phyloP scores from a whole-genome alignment of 2,888 invertebrate species.

The Volucella inflata region DNA sequence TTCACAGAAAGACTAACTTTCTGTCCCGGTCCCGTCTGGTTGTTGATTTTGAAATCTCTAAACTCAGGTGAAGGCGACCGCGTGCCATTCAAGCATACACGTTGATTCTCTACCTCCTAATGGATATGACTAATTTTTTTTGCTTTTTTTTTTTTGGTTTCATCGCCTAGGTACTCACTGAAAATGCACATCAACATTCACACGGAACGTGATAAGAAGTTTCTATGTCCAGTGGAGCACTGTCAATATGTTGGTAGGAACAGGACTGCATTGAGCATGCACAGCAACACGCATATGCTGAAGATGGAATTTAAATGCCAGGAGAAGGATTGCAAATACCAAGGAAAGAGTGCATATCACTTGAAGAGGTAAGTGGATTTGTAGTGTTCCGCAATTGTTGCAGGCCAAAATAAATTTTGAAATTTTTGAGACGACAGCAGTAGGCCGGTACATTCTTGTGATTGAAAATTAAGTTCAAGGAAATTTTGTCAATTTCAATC shows the following conservation, averaged over 20 bases:
- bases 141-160: constrained; percentile 28
- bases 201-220: constrained; percentile 79
- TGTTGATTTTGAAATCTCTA: neutral
- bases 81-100: constrained; percentile 31
- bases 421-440: too few relatives aligned
- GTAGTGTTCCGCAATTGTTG: neutral
- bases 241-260: constrained; percentile 86
- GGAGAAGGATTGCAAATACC: constrained; percentile 84
- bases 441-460: too few relatives aligned
- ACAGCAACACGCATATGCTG: constrained; percentile 85
- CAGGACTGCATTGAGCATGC: constrained; percentile 85
- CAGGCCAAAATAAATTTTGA: neutral
- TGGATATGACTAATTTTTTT: constrained; percentile 50
- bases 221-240: constrained; percentile 85
- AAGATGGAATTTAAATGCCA: constrained; percentile 84
- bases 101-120: constrained; percentile 31
- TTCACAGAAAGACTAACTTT: constrained; percentile 40
- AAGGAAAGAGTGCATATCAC: constrained; percentile 84
- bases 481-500: too few relatives aligned
- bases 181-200: constrained; percentile 87
- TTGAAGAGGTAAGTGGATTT: constrained; percentile 79
- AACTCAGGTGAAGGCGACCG: constrained; percentile 37
- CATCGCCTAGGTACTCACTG: constrained; percentile 84
- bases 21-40: neutral
- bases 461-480: too few relatives aligned